Evolutionary conservation across 2,113 vertebrate species (phyloP).

Genomic region (Brachirus orientalis): DNA sequence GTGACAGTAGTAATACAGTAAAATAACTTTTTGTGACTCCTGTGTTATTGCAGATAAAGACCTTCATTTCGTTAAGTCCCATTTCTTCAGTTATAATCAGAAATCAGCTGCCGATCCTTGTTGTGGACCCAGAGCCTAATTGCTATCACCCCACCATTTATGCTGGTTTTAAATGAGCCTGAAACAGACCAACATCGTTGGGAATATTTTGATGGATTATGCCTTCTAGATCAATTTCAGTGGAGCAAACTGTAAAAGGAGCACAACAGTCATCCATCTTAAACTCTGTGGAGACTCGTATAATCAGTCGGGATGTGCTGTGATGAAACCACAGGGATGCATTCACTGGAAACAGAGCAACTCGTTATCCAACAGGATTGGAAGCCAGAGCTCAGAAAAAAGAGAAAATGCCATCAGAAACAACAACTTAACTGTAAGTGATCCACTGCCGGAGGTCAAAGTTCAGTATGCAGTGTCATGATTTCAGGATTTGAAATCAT

Average conservation of each 20-base stretch:
- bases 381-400: background rate
- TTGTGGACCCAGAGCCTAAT: background rate
- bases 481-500: background rate
- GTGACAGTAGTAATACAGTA: no score
- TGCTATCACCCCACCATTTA: background rate
- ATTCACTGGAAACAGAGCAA: constrained; percentile 19
- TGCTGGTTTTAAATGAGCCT: background rate
- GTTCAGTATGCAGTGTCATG: background rate
- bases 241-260: background rate
- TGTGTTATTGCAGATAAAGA: background rate
- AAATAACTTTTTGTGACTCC: background rate
- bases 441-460: background rate
- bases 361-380: background rate
- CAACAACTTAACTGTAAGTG: background rate
- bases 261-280: constrained; percentile 29
- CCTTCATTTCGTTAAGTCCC: background rate
- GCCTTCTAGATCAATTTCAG: background rate
- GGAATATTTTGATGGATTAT: background rate
- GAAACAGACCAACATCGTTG: background rate
- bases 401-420: background rate
- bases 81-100: background rate
- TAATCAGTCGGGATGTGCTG: constrained; percentile 15
- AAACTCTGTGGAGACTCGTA: background rate
- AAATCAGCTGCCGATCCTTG: background rate
- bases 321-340: constrained; percentile 11